These are phyloP conservation scores for Trachemys scripta DNA, from an alignment of 2,113 vertebrate genomes.

Conservation along the genomic window DNA sequence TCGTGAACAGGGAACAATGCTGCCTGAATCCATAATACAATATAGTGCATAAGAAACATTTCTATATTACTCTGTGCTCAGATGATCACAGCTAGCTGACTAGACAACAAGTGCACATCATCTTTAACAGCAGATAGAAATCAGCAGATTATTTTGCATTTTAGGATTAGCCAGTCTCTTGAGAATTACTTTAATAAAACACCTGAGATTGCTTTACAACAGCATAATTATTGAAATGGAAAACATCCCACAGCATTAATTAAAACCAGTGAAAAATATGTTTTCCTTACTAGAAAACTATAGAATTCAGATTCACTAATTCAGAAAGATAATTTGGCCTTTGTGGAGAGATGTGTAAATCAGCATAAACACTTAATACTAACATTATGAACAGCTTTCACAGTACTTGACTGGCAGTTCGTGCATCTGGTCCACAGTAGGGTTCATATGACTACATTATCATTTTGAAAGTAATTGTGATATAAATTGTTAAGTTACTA, in stretches of 20 bases:
- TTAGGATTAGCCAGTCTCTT: not conserved
- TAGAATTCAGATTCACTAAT: not conserved
- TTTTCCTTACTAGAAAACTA: not conserved
- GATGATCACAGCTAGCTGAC: not conserved
- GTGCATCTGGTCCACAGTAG: not conserved
- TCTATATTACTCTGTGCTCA: not conserved
- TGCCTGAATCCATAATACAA: not conserved
- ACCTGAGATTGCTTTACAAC: slow-evolving; percentile 4
- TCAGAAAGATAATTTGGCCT: not conserved
- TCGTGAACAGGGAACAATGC: not conserved
- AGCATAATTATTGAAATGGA: slow-evolving; percentile 26
- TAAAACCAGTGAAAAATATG: slow-evolving; percentile 14
- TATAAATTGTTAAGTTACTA: not conserved
- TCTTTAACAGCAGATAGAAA: slow-evolving; percentile 1
- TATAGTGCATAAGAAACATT: not conserved
- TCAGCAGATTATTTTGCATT: slow-evolving; percentile 33
- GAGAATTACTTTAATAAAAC: not conserved
- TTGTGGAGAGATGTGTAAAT: not conserved
- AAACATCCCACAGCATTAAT: not conserved
- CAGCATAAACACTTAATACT: not conserved
- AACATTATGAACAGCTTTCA: not conserved
- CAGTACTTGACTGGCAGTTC: not conserved
- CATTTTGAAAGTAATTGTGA: not conserved
- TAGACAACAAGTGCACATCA: not conserved
- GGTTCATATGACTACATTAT: not conserved